Conservation (phyloP, 1,140 invertebrate species). For the Macrostomum lignano region DNA sequence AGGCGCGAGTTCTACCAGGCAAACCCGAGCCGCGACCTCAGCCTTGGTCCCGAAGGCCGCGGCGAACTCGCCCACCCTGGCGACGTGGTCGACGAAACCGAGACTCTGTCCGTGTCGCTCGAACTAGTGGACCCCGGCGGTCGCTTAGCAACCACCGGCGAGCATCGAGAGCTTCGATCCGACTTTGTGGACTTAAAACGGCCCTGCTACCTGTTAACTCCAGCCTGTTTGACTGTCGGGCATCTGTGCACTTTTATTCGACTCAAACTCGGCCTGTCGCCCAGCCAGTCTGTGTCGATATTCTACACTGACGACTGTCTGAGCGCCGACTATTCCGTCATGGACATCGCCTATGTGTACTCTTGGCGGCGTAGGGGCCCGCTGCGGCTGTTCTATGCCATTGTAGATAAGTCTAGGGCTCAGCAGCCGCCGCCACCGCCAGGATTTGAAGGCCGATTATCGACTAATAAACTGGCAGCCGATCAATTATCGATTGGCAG, state of each 20-base stretch:
- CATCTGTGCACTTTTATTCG: constrained; percentile 60
- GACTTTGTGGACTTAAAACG: too few relatives aligned
- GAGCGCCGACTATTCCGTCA: constrained; percentile 55
- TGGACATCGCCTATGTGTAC: constrained; percentile 79
- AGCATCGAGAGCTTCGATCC: not conserved
- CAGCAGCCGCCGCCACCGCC: too few relatives aligned
- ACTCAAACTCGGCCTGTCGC: constrained; percentile 41
- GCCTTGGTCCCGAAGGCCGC: not conserved
- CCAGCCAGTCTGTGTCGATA: constrained; percentile 14
- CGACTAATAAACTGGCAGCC: too few relatives aligned
- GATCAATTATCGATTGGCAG: too few relatives aligned
- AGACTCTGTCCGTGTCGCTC: not conserved
- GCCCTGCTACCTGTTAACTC: constrained; percentile 44
- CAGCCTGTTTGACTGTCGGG: constrained; percentile 50
- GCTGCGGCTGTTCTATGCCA: too few relatives aligned
- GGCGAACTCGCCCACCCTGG: not conserved
- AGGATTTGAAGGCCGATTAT: too few relatives aligned
- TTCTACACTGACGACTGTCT: constrained; percentile 39
- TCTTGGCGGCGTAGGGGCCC: constrained; percentile 43
- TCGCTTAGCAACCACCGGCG: not conserved
- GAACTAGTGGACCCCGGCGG: not conserved
- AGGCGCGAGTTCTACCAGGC: too few relatives aligned
- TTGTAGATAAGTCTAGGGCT: too few relatives aligned
- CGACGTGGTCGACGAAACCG: not conserved
- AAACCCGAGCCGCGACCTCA: too few relatives aligned